Evolutionary conservation across 1,140 invertebrate species (phyloP), one percentile per base, ranked within the genome.

Genomic region (Colletes gigas): DNA sequence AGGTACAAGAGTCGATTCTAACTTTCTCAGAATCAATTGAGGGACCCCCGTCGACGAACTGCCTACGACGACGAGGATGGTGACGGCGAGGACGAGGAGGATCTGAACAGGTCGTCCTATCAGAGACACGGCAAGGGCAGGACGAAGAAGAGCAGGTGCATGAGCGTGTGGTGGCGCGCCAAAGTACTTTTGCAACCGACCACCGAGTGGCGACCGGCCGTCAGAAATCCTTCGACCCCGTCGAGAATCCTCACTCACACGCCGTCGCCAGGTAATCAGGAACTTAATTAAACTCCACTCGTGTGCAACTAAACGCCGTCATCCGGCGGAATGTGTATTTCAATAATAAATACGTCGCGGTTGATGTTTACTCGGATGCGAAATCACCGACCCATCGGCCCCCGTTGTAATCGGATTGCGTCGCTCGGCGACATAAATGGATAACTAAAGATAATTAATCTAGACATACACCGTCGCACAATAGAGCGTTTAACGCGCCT

Each of bases 201-300:
- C 1, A 92, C 94, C 1, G 95, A 96, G 63, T 96, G 96, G 96
- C 95, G 95, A n/a, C 95, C 94, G 2, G 93, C 94, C 3, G 90
- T 92, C 44, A 89, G 89, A 52, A 92, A 91, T 70, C 73, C 84
- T n/a, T 84, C 90, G 54, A 92, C 91, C 44, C 88, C 91, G 1
- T 92, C 89, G 50, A 92, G 90, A 78, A 93, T 89, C 4, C 72
- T 92, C 19, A 89, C 89, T 63, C 84, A 90, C 78, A 89, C 91
- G 17, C 83, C 89, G 44, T 89, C 91, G 47, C 88, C 90, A 78
- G 92, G 92, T 93, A 89, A 90, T 63, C 17, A 66, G n/a, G 1
- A 57, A 63, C 41, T 7, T 72, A 47, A 74, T 67, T 67, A 73
- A 41, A 4, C n/a, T 19, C 1, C 6, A 15, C 12, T 44, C 9